A percentile compares a stretch with the other conserved stretches of the same genome.
These are phyloP conservation scores for Pedionomus torquatus DNA, from an alignment of 2,113 vertebrate species.

Conservation along the genomic window DNA sequence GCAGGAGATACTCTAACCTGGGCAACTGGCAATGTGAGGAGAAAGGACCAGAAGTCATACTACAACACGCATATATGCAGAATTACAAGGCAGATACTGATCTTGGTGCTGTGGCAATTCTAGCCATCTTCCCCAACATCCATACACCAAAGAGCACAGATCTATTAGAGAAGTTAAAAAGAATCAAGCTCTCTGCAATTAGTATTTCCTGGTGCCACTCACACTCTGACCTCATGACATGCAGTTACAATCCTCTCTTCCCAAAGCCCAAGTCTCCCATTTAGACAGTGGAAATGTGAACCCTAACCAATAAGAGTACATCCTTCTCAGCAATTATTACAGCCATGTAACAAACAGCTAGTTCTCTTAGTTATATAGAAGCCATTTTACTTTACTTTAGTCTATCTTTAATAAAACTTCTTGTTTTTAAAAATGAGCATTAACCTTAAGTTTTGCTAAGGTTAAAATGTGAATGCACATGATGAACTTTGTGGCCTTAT, in stretches of 20 bases:
- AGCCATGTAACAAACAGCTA: not conserved
- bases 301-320: not conserved
- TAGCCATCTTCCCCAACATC: not conserved
- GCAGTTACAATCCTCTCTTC: not conserved
- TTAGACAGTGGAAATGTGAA: not conserved
- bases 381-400: not conserved
- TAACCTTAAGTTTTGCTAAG: not conserved
- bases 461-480: not conserved
- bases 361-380: not conserved
- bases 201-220: not conserved
- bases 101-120: not conserved
- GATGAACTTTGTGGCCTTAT: not conserved
- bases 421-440: not conserved
- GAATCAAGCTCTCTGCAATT: not conserved
- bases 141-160: not conserved
- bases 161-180: not conserved
- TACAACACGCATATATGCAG: not conserved
- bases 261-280: not conserved
- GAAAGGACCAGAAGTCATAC: not conserved
- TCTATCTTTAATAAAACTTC: not conserved
- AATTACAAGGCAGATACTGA: not conserved
- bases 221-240: not conserved
- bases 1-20: not conserved
- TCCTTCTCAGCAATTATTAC: not conserved
- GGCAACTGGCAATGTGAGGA: not conserved